Percentiles rank a stretch among this genome's conserved stretches.
These are phyloP conservation scores for Drosophila funebris DNA, from an alignment of 1,140 invertebrate species.

Conservation along the genomic window DNA sequence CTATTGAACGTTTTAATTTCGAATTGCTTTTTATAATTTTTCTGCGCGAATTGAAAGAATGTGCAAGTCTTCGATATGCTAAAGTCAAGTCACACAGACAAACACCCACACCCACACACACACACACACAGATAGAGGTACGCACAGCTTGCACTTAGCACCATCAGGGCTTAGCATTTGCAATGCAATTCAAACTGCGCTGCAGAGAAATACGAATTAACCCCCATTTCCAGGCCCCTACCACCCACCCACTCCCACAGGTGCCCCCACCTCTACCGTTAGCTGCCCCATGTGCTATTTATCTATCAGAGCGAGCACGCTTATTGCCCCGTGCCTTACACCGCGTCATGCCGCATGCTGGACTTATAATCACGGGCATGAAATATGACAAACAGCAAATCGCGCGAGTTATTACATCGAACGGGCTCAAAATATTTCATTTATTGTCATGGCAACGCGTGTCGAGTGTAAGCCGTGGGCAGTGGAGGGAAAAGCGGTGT, in stretches of 20 bases:
- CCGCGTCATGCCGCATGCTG: constrained; percentile 6
- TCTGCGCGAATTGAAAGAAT: constrained; percentile 1
- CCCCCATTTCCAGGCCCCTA: not conserved
- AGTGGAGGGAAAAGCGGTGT: not conserved
- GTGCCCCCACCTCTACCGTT: not conserved
- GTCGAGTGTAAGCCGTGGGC: not conserved
- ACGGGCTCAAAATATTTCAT: constrained; percentile 77
- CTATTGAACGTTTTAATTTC: no score
- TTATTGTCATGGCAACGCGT: constrained; percentile 57
- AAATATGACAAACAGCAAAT: constrained; percentile 77
- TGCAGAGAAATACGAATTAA: constrained; percentile 23
- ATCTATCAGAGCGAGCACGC: constrained; percentile 36
- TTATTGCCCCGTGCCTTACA: constrained; percentile 30
- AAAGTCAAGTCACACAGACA: not conserved
- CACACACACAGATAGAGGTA: not conserved
- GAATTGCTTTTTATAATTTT: no score
- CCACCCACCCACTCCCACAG: not conserved
- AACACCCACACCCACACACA: not conserved
- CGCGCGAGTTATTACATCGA: constrained; percentile 73
- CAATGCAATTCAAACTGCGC: constrained; percentile 37
- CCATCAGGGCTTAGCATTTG: constrained; percentile 34
- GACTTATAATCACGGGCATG: constrained; percentile 44
- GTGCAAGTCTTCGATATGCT: constrained; percentile 4
- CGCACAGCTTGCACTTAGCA: constrained; percentile 33
- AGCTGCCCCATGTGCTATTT: constrained; percentile 39